A percentile compares a stretch with the other conserved stretches of the same genome.
phyloP scores from a whole-genome alignment of 2,113 vertebrate species.

The Malaclemys terrapin region DNA sequence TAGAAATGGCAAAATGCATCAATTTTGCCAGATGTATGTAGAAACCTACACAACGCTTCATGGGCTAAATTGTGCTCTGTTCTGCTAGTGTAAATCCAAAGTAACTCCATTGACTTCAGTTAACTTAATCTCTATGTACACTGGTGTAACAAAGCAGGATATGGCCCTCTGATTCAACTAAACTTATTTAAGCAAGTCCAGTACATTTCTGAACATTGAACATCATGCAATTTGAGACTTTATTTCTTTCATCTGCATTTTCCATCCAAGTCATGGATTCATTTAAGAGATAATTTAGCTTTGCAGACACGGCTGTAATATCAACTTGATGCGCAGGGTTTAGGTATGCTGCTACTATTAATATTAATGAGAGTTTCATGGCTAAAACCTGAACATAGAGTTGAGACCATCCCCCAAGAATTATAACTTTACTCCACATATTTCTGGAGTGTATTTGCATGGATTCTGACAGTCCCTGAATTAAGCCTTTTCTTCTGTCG shows the following conservation, averaged over 20 bases:
- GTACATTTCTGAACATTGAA: background rate
- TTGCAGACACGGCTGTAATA: background rate
- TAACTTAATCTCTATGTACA: background rate
- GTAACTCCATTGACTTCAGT: background rate
- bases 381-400: background rate
- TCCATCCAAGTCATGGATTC: background rate
- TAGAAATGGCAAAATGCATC: background rate
- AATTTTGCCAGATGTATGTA: background rate
- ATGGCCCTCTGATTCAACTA: background rate
- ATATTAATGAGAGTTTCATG: background rate
- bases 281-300: background rate
- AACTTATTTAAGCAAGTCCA: background rate
- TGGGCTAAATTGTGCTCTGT: background rate
- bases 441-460: background rate
- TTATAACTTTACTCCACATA: background rate
- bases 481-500: background rate
- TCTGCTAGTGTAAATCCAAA: background rate
- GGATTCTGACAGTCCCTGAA: background rate
- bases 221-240: background rate
- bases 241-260: background rate
- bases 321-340: background rate
- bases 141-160: background rate
- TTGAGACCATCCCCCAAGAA: background rate
- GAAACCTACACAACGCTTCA: background rate
- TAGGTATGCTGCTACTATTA: background rate